Evolutionary conservation across 2,113 vertebrate genomes (phyloP).

Genomic region (Syrmaticus mikado): DNA sequence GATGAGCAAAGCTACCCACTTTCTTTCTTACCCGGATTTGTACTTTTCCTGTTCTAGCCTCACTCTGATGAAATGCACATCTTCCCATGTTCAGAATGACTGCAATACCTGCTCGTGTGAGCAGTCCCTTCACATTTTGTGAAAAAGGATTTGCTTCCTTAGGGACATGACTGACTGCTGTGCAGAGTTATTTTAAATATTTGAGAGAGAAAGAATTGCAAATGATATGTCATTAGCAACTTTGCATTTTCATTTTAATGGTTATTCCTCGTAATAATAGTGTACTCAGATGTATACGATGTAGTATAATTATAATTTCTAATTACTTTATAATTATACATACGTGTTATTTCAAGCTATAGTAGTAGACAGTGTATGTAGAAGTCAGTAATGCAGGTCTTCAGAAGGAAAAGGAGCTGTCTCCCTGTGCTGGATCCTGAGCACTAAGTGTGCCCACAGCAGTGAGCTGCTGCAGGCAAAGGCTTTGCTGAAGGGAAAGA

Average conservation of each 20-base stretch:
- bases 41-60: too few relatives aligned
- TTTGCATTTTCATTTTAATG: constrained; percentile 43
- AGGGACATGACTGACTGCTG: not conserved
- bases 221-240: constrained; percentile 18
- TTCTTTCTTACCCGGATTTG: too few relatives aligned
- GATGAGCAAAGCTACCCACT: too few relatives aligned
- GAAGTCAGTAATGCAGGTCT: not conserved
- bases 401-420: not conserved
- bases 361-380: not conserved
- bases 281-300: constrained; percentile 1
- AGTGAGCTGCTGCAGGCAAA: not conserved
- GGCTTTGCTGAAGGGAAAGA: not conserved
- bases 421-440: not conserved
- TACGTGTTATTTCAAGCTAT: constrained; percentile 22
- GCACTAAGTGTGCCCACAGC: not conserved
- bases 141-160: not conserved
- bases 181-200: constrained; percentile 23
- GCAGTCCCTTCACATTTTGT: too few relatives aligned
- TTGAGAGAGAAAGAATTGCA: constrained; percentile 22
- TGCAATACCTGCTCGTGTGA: too few relatives aligned
- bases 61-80: too few relatives aligned
- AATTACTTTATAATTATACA: constrained; percentile 43
- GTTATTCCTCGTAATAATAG: constrained; percentile 23
- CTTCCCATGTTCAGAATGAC: too few relatives aligned
- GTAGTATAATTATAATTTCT: constrained; percentile 6